Percentiles rank a stretch among this genome's conserved stretches.
Evolutionary conservation across 2,888 invertebrate species (phyloP).

Genomic region (Brachycybe producta): DNA sequence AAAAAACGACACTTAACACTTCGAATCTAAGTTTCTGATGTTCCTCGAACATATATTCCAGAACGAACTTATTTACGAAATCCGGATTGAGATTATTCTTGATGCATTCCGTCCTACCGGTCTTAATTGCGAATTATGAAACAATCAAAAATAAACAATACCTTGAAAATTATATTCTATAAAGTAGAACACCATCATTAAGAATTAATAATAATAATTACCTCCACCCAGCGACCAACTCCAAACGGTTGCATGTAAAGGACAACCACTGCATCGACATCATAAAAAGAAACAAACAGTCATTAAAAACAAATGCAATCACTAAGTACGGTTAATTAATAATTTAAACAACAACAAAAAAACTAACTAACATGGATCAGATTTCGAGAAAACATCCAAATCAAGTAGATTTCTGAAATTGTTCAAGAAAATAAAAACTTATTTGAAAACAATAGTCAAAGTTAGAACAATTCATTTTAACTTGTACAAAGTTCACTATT

Average conservation of each 20-base stretch:
- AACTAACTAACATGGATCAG: constrained; percentile 32
- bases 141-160: too few species aligned
- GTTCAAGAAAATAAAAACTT: constrained; percentile 18
- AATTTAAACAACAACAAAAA: neutral
- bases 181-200: too few species aligned
- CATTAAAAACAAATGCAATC: too few species aligned
- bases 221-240: constrained; percentile 31
- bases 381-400: constrained; percentile 36
- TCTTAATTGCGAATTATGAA: too few species aligned
- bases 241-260: constrained; percentile 33
- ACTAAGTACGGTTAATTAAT: neutral
- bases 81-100: constrained; percentile 39
- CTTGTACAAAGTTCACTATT: too few species aligned
- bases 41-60: constrained; percentile 45
- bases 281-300: too few species aligned
- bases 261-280: constrained; percentile 24
- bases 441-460: too few species aligned
- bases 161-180: too few species aligned
- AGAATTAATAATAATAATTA: too few species aligned
- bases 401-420: constrained; percentile 32
- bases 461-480: too few species aligned
- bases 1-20: too few species aligned
- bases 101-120: constrained; percentile 38
- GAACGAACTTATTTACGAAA: constrained; percentile 41
- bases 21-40: constrained; percentile 43